Percentiles rank a stretch among this genome's conserved stretches.
phyloP scores from a whole-genome alignment of 1,140 invertebrate species.

The Papilio dardanus region DNA sequence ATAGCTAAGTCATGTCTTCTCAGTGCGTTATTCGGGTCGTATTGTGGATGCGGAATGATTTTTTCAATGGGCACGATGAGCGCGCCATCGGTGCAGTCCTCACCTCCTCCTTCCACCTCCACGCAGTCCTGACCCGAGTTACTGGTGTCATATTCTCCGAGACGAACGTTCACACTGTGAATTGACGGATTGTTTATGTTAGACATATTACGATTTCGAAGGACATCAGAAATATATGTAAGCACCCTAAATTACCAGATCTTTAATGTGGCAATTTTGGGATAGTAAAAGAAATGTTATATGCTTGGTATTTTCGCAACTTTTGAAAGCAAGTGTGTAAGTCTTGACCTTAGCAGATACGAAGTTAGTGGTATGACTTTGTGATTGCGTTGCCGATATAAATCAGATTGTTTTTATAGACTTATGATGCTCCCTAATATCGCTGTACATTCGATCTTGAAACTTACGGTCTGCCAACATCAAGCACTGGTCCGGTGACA shows the following conservation, averaged over 20 bases:
- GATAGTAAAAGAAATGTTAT: too few relatives aligned
- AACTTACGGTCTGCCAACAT: slow-evolving; percentile 57
- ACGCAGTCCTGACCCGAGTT: slow-evolving; percentile 54
- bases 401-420: too few relatives aligned
- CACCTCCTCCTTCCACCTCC: slow-evolving; percentile 46
- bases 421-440: too few relatives aligned
- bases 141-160: slow-evolving; percentile 60
- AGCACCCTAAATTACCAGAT: too few relatives aligned
- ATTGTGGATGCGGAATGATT: slow-evolving; percentile 58
- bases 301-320: too few relatives aligned
- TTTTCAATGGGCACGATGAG: slow-evolving; percentile 58
- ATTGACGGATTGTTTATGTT: neutral
- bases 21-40: slow-evolving; percentile 48
- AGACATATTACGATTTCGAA: neutral
- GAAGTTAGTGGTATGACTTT: too few relatives aligned
- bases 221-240: neutral
- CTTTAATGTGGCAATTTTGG: too few relatives aligned
- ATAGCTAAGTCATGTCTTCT: slow-evolving; percentile 70
- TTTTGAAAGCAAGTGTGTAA: too few relatives aligned
- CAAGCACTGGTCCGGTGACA: slow-evolving; percentile 49
- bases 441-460: too few relatives aligned
- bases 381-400: too few relatives aligned
- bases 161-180: slow-evolving; percentile 54
- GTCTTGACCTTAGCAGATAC: too few relatives aligned
- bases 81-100: slow-evolving; percentile 51